Evolutionary conservation across 2,888 invertebrate species (phyloP).

Genomic region (Euplexia lucipara): DNA sequence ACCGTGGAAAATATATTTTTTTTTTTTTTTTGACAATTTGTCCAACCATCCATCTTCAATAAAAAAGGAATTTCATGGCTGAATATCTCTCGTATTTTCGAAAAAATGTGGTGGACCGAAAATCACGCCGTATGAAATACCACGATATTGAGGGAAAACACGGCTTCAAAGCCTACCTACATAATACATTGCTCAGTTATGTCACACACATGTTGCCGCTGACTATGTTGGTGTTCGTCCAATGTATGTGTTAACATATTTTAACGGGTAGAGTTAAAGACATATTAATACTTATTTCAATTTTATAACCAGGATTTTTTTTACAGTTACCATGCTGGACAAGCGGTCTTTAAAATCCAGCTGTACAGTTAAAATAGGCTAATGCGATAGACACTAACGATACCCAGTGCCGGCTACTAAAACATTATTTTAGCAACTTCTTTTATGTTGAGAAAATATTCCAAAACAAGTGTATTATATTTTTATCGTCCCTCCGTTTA

Average conservation of each 20-base stretch:
- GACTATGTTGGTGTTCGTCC: background rate
- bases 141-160: background rate
- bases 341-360: background rate
- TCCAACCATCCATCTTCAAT: slow-evolving; percentile 6
- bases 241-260: background rate
- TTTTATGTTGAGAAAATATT: slow-evolving; percentile 25
- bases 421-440: background rate
- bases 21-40: slow-evolving; percentile 52
- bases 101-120: background rate
- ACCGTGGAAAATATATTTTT: slow-evolving; percentile 50
- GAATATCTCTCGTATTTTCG: slow-evolving; percentile 2
- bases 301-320: no score
- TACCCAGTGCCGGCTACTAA: background rate
- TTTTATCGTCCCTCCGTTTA: slow-evolving; percentile 40
- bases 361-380: background rate
- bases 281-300: background rate
- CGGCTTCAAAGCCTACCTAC: background rate
- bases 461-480: slow-evolving; percentile 34
- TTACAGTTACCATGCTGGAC: no score
- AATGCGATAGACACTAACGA: slow-evolving; percentile 1
- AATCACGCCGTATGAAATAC: slow-evolving; percentile 28
- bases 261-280: background rate
- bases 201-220: background rate
- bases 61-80: slow-evolving; percentile 33
- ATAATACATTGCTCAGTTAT: background rate